phyloP scores from a whole-genome alignment of 2,888 invertebrate genomes.

The Drosophila meridionalis region DNA sequence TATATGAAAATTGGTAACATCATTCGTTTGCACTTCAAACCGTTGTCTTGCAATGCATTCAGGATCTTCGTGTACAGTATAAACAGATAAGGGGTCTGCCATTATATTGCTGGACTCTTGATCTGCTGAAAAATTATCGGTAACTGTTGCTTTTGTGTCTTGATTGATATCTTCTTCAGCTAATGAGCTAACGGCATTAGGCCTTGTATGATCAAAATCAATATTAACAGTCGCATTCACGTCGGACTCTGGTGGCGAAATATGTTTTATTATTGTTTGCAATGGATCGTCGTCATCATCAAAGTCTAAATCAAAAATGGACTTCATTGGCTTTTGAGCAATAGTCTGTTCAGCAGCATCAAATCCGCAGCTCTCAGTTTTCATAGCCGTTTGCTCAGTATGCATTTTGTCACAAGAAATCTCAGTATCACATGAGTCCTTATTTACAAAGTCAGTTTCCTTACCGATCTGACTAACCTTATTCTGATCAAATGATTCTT shows the following conservation, averaged over 20 bases:
- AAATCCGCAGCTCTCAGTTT: slow-evolving; percentile 1
- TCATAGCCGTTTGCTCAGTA: background rate
- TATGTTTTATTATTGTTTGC: slow-evolving; percentile 71
- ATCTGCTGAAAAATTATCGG: slow-evolving; percentile 10
- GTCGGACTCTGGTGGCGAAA: slow-evolving; percentile 34
- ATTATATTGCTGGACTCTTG: slow-evolving; percentile 17
- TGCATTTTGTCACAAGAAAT: slow-evolving; percentile 9
- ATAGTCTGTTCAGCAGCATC: background rate
- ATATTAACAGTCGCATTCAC: slow-evolving; percentile 3
- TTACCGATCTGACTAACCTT: background rate
- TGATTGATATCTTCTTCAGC: slow-evolving; percentile 3
- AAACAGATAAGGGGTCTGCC: slow-evolving; percentile 26
- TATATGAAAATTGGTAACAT: slow-evolving; percentile 86
- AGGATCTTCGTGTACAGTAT: slow-evolving; percentile 76
- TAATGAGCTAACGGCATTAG: background rate
- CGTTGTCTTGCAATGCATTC: slow-evolving; percentile 81
- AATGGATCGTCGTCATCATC: slow-evolving; percentile 84
- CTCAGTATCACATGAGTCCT: slow-evolving; percentile 15
- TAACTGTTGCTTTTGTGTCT: slow-evolving; percentile 7
- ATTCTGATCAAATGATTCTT: slow-evolving; percentile 7
- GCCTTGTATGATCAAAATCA: slow-evolving; percentile 7
- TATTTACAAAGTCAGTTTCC: slow-evolving; percentile 3
- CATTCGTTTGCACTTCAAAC: slow-evolving; percentile 79
- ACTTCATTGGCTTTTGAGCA: slow-evolving; percentile 78
- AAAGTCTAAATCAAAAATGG: slow-evolving; percentile 85